These are phyloP conservation scores for Alcedo quadribrachys DNA, from an alignment of 2,797 vertebrate genomes.

Conservation along the genomic window DNA sequence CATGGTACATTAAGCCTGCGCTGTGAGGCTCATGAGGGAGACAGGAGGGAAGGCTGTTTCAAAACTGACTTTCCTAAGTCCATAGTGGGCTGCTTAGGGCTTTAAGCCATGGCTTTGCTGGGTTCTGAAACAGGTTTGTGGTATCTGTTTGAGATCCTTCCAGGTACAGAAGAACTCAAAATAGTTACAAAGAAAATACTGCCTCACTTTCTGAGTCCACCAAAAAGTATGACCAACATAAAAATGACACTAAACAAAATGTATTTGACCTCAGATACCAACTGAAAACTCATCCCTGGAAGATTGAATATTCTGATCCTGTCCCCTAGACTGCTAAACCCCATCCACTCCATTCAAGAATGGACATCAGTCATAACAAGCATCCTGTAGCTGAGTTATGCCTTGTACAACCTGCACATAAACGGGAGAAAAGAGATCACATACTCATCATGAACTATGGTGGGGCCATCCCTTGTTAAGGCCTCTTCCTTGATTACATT, in stretches of 20 bases:
- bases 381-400: not conserved
- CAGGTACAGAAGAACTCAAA: not conserved
- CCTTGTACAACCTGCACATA: not conserved
- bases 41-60: not conserved
- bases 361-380: not conserved
- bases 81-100: not conserved
- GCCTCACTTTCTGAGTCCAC: not conserved
- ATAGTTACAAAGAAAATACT: not conserved
- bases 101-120: not conserved
- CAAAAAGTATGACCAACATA: not conserved
- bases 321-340: not conserved
- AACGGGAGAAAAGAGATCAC: conserved; percentile 61
- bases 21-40: not conserved
- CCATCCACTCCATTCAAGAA: not conserved
- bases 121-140: not conserved
- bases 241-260: not conserved
- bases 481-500: conserved; percentile 99
- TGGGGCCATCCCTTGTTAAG: conserved; percentile 96
- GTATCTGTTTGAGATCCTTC: not conserved
- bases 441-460: conserved; percentile 98
- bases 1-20: not conserved
- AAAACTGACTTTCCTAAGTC: not conserved
- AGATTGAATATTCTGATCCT: not conserved
- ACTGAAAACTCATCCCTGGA: not conserved
- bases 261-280: not conserved